Conservation (phyloP, 2,113 vertebrate species). For the Synodontis membranacea region DNA sequence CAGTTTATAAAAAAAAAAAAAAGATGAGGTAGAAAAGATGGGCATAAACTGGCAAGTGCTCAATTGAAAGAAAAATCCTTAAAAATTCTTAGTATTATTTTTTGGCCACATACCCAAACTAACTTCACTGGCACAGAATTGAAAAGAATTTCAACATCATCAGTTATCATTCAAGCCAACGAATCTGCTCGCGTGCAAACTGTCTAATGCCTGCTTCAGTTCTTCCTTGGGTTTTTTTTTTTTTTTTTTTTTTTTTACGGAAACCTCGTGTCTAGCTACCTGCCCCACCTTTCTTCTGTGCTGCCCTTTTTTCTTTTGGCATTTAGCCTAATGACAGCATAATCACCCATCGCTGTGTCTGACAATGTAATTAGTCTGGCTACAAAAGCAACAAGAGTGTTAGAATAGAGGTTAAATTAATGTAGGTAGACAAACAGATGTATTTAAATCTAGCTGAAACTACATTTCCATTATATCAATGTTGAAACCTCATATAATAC, state of each 20-base stretch:
- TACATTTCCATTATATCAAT: neutral
- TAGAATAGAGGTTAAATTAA: neutral
- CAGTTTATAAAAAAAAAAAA: neutral
- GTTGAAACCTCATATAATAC: neutral
- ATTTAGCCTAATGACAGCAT: constrained; percentile 26
- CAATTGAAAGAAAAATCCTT: too few species aligned
- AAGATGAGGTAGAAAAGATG: neutral
- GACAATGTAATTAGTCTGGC: constrained; percentile 18
- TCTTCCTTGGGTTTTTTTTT: too few species aligned
- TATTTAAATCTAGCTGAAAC: neutral
- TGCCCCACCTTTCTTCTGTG: neutral
- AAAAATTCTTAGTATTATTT: neutral
- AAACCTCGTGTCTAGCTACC: neutral
- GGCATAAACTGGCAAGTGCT: too few species aligned
- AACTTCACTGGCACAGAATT: neutral
- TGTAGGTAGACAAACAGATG: neutral
- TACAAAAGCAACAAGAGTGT: constrained; percentile 7
- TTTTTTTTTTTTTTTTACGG: too few species aligned
- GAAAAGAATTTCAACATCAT: neutral
- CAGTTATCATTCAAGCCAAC: neutral
- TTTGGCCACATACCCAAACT: neutral
- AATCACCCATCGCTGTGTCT: constrained; percentile 5
- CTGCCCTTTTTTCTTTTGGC: constrained; percentile 2
- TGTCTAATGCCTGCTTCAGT: neutral
- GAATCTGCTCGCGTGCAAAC: neutral